Evolutionary conservation across 2,888 invertebrate genomes (phyloP), one percentile per base, ranked within the genome.

Genomic region (Branchipolynoe longqiensis): DNA sequence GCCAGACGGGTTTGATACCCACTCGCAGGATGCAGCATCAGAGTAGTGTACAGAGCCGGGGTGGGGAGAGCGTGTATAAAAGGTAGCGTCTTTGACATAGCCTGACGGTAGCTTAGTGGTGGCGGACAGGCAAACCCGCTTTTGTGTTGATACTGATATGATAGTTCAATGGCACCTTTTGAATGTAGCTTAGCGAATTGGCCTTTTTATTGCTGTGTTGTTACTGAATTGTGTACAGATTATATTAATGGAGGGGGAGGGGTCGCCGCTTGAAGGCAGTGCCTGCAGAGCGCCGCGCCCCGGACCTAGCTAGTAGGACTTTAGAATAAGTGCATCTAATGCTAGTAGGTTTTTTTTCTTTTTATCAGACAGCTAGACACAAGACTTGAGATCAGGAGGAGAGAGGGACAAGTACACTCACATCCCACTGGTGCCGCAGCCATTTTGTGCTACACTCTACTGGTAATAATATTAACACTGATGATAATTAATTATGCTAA

Each of bases 321-420:
- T 73, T 78, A 78, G 78, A 78, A 78, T 78, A 48, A 78, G 54
- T 28, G 78, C 78, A 78, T 78, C 48, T 54, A 78, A 78, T 78
- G 78, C 78, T 78, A 54, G 78, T 69, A 69, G 69, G 69, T 69
- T 69, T 33, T 33, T 69, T 69, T 69, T 69, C 38, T 33, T 33
- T 69, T 69, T 69, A 69, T 69, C 69, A 69, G 78, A 78, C 78
- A 78, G 78, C 78, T 78, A 78, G 78, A 78, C 78, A 78, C 41
- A 78, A 78, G 78, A 78, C 78, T 78, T 78, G 78, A 78, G 78
- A 78, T 31, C 69, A 69, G 41, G 78, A 78, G 78, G 78, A 78
- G 78, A 78, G 78, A 78, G 78, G 78, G 78, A 78, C 78, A 25
- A 78, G 78, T 78, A 78, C 78, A 78, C 25, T 28, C 41, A 48